phyloP scores from a whole-genome alignment of 1,140 invertebrate genomes.

The Probaryconus sp. region DNA sequence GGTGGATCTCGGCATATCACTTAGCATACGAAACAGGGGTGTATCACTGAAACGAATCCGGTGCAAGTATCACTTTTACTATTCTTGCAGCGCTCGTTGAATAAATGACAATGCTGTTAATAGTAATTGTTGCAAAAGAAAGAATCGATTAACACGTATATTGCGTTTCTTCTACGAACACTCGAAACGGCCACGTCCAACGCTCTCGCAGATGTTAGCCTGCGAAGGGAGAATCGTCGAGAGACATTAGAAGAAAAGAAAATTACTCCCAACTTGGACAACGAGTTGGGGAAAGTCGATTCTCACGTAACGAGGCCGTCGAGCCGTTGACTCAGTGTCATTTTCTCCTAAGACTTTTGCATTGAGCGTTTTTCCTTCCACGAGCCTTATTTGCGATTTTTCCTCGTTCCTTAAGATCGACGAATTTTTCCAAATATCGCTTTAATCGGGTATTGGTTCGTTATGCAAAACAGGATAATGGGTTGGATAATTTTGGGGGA shows the following conservation, averaged over 20 bases:
- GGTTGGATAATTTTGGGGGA: too few relatives aligned
- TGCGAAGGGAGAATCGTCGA: constrained; percentile 43
- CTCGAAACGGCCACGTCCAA: constrained; percentile 34
- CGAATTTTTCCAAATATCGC: too few relatives aligned
- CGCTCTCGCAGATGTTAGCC: constrained; percentile 24
- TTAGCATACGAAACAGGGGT: constrained; percentile 41
- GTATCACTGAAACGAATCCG: constrained; percentile 39
- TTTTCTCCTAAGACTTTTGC: constrained; percentile 48
- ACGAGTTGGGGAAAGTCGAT: constrained; percentile 57
- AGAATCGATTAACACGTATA: constrained; percentile 61
- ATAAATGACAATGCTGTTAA: constrained; percentile 57
- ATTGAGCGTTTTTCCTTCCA: constrained; percentile 19
- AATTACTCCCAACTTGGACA: constrained; percentile 56
- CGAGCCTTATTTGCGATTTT: constrained; percentile 42
- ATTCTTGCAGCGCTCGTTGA: constrained; percentile 47
- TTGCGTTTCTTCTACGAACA: constrained; percentile 38
- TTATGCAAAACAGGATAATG: too few relatives aligned
- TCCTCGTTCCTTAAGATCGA: constrained; percentile 13
- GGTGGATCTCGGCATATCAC: not conserved
- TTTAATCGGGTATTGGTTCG: too few relatives aligned
- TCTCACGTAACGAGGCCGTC: constrained; percentile 57
- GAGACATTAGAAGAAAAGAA: constrained; percentile 57
- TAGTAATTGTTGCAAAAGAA: constrained; percentile 58
- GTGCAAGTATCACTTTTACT: constrained; percentile 44
- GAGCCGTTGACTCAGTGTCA: constrained; percentile 48